Base-by-base conservation (phyloP, 2,888 invertebrate genomes). In the Achlya flavicornis region DNA sequence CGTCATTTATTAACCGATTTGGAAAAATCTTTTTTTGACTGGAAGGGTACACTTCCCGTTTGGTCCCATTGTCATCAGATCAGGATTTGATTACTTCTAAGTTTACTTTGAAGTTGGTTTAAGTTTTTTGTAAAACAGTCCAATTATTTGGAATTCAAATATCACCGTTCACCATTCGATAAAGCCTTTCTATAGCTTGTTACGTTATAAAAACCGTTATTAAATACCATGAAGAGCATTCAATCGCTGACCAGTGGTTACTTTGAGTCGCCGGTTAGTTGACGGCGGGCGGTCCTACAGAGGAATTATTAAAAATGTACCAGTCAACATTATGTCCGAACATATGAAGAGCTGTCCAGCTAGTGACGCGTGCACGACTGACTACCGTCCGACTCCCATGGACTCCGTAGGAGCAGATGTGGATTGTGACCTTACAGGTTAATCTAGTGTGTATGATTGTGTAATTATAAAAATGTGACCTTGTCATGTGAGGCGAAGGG, bases 311-410 rank as follows among this genome's bases (percentile, higher is more conserved):
- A 88, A 89, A 88, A 86, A 84, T 79, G 78, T 79, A 86, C 86
- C 84, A 86, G 83, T 86, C 87, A 87, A 85, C 87, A 87, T 90
- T 88, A 90, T 86, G 90, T 90, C 90, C 67, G 83, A 72, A 73
- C 84, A 80, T 74, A 86, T 88, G 89, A 88, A 75, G 79, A 81
- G 86, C 90, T 89, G 92, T 91, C 92, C 86, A 80, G 72, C 80
- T 81, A 83, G 74, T 79, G 83, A 86, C 86, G 84, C 84, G 86
- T 80, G 83, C 77, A 66, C 72, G 79, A 75, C 77, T 74, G 85
- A 89, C 91, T 91, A 89, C 91, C 83, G 89, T 83, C 87, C 77
- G 79, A 53, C 53, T 53, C 53, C 53, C 53, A 53, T 53, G 10
- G 10, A 53, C 19, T 66, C 63, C 64, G 66, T 63, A 63, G 65